These are phyloP conservation scores for Spicauda simplicius DNA, from an alignment of 2,888 invertebrate species.

Conservation along the genomic window DNA sequence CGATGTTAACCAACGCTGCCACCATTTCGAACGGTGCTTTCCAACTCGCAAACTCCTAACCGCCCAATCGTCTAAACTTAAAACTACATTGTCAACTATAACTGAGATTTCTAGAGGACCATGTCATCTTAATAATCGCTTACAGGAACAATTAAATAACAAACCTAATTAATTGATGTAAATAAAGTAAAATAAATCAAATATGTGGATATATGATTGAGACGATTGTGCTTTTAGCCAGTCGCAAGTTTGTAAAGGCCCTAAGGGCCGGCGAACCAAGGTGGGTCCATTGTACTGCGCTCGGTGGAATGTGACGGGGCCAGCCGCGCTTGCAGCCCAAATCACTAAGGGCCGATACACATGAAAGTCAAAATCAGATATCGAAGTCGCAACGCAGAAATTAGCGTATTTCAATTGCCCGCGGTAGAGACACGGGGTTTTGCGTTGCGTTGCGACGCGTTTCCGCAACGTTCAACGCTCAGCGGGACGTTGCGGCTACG, in stretches of 20 bases:
- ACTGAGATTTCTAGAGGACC: conserved; percentile 25
- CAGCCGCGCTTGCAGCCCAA: conserved; percentile 29
- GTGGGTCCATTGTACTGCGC: conserved; percentile 45
- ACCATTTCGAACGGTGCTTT: conserved; percentile 34
- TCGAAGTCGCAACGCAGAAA: no score
- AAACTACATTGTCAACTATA: conserved; percentile 10
- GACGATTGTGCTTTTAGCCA: conserved; percentile 32
- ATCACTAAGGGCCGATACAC: conserved; percentile 26
- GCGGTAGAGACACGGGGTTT: no score
- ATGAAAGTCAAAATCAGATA: no score
- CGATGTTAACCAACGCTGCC: conserved; percentile 31
- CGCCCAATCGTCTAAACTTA: conserved; percentile 23
- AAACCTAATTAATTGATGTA: conserved; percentile 7
- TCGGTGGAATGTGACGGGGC: conserved; percentile 50
- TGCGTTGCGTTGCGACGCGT: no score
- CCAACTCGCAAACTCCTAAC: conserved; percentile 18
- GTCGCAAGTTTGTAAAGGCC: conserved; percentile 12
- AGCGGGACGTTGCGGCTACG: no score
- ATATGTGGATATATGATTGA: conserved; percentile 14
- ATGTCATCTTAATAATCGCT: conserved; percentile 10
- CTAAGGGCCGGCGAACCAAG: conserved; percentile 33
- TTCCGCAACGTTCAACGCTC: no score
- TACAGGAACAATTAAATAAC: conserved; percentile 7
- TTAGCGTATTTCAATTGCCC: no score
- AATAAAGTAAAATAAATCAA: conserved; percentile 10